Evolutionary conservation across 2,888 invertebrate genomes (phyloP), one percentile per base, ranked within the genome.

Genomic region (Ophion obscuratus): DNA sequence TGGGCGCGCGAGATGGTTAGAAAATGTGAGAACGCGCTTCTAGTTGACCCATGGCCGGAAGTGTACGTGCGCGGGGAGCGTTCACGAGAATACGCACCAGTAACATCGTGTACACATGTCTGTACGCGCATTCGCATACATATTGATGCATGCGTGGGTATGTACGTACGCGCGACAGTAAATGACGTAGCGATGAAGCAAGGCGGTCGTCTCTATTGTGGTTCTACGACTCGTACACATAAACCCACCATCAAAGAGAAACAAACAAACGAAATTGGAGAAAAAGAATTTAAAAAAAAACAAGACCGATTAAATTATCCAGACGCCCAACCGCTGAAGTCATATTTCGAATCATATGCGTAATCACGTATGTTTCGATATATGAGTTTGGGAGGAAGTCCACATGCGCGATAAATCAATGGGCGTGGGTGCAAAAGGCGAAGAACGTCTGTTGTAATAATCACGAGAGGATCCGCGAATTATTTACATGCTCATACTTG

Each of bases 31-130:
- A 81, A 77, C 77, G 68, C 73, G 81, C 31, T 81, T 87, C 82
- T 84, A 71, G 87, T 89, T 90, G 89, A 90, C 88, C 88, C 87
- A 87, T 88, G 89, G 89, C 89, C 89, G 88, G 89, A 90, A 90
- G 85, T 86, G 81, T 87, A 87, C 87, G 88, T 88, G 89, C 85
- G 47, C 53, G 17, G 53, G 82, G 79, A 64, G 57, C 61, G 68
- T 66, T 64, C 70, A 82, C 76, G 62, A 73, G 76, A 31, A 40
- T n/a, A 20, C 59, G 36, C 20, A 40, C 36, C 40, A 10, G 14
- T 27, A 5, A 47, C 11, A 20, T 20, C 47, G 20, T n/a, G 20
- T 7, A 74, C 20, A 74, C 36, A 14, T 14, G 73, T 75, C 4
- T 53, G 24, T 61, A 27, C 17, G 47, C 40, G 9, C 9, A 7